Conservation (phyloP, 30 jellyfish, hydroid and myxozoan species). For the Catostylus mosaicus region DNA sequence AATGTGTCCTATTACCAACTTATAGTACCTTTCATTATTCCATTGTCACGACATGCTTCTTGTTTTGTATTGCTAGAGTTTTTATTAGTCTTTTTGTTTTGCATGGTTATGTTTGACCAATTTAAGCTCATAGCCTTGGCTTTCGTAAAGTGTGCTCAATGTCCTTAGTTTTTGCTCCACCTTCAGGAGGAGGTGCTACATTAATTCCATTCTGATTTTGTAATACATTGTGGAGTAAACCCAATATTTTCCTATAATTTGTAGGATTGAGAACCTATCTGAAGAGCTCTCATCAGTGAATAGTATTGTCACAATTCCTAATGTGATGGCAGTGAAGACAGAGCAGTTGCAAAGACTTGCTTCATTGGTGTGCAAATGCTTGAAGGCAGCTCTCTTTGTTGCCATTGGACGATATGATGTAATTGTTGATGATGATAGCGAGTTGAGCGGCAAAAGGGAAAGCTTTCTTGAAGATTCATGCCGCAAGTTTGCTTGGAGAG, state of each 20-base stretch:
- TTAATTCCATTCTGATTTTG: too few species aligned
- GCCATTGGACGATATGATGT: constrained; percentile 74
- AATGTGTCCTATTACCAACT: too few species aligned
- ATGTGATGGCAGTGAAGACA: constrained; percentile 35
- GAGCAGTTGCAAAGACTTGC: constrained; percentile 44
- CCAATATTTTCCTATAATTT: neutral
- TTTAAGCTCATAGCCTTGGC: too few species aligned
- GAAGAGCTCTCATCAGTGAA: constrained; percentile 42
- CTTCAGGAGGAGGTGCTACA: too few species aligned
- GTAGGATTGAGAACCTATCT: constrained; percentile 40
- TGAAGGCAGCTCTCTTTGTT: constrained; percentile 75
- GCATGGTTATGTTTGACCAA: too few species aligned
- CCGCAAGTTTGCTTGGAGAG: constrained; percentile 78
- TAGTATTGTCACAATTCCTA: constrained; percentile 59
- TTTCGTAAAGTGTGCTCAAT: too few species aligned
- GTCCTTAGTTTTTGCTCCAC: too few species aligned
- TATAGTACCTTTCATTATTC: too few species aligned
- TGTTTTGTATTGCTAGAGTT: too few species aligned
- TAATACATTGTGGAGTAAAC: too few species aligned
- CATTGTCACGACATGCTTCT: too few species aligned
- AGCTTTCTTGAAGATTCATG: constrained; percentile 68
- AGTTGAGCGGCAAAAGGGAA: constrained; percentile 17
- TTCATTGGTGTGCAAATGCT: constrained; percentile 37
- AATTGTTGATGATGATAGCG: constrained; percentile 29
- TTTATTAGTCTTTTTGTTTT: too few species aligned